Conservation (phyloP, 30 jellyfish, hydroid and myxozoan genomes). For the Chironex yamaguchii region DNA sequence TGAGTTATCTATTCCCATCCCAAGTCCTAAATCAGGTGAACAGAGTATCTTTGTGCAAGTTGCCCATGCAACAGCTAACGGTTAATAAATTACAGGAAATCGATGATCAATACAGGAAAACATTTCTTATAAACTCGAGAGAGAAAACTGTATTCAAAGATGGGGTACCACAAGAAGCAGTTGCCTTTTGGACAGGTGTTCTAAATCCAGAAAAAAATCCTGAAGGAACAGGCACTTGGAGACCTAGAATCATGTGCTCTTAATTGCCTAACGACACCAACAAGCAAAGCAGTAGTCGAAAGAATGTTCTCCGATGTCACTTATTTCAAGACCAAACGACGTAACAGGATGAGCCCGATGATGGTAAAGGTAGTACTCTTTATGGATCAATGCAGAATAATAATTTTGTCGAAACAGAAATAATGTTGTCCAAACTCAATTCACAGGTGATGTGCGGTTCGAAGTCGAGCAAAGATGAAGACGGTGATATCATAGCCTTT, state of each 20-base stretch:
- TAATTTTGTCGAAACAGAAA: no score
- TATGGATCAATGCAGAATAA: no score
- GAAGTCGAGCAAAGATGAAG: no score
- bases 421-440: no score
- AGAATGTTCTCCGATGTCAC: constrained; percentile 53
- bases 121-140: no score
- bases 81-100: constrained; percentile 23
- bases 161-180: no score
- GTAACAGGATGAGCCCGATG: constrained; percentile 18
- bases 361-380: no score
- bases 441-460: no score
- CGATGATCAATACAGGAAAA: neutral
- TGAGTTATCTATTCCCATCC: constrained; percentile 28
- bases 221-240: constrained; percentile 17
- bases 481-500: no score
- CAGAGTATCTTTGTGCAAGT: constrained; percentile 33
- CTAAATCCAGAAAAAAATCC: no score
- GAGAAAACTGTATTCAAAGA: no score
- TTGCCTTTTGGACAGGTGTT: no score
- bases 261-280: constrained; percentile 51
- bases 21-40: constrained; percentile 33
- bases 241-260: constrained; percentile 47
- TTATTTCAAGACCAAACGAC: constrained; percentile 33
- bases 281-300: constrained; percentile 66
- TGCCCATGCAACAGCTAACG: constrained; percentile 52